These are phyloP conservation scores for Nixonia krombeini DNA, from an alignment of 1,140 invertebrate species.

Conservation along the genomic window DNA sequence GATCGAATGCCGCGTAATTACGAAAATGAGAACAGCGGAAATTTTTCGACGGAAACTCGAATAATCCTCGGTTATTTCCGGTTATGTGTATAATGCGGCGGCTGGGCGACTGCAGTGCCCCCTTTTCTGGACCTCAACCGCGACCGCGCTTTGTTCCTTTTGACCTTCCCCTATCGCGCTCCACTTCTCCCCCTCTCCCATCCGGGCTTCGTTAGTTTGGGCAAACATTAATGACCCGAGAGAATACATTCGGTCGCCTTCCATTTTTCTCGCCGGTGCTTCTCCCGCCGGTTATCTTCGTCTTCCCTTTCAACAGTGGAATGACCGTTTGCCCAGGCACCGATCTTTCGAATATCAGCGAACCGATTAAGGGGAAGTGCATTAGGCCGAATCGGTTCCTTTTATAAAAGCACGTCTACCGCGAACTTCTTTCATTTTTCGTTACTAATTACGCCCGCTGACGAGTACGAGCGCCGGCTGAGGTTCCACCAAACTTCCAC, in stretches of 20 bases:
- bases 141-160: constrained; percentile 9
- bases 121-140: neutral
- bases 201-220: constrained; percentile 50
- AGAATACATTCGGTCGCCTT: constrained; percentile 49
- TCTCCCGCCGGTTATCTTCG: constrained; percentile 17
- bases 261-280: constrained; percentile 16
- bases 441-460: no score
- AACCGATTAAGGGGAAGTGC: neutral
- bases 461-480: neutral
- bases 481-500: neutral
- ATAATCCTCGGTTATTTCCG: constrained; percentile 47
- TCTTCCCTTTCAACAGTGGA: neutral
- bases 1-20: constrained; percentile 16
- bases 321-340: neutral
- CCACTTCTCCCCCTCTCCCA: constrained; percentile 2
- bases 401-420: no score
- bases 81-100: constrained; percentile 45
- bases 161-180: constrained; percentile 1
- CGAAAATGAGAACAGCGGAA: constrained; percentile 5
- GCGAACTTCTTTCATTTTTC: no score
- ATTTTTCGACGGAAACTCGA: constrained; percentile 29
- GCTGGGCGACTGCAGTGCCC: neutral
- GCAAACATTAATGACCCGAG: constrained; percentile 56
- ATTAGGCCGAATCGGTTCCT: neutral
- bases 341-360: neutral